phyloP scores from a whole-genome alignment of 2,888 invertebrate genomes.

The Amphipoea lucens region DNA sequence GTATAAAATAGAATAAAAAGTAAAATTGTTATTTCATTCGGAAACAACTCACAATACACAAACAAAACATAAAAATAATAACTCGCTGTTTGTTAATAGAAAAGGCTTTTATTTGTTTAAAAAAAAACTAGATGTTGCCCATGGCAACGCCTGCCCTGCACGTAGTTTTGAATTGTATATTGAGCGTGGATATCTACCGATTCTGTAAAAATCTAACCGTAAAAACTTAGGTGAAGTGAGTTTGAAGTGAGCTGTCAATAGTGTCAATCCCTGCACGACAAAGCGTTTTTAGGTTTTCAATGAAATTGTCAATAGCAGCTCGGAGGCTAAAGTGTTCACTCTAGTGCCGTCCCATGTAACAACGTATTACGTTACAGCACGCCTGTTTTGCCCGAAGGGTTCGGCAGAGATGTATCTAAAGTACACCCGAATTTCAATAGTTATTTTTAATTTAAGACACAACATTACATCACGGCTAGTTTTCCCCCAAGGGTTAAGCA shows the following conservation, averaged over 20 bases:
- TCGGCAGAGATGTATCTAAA: background rate
- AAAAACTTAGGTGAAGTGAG: background rate
- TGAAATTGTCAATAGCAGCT: background rate
- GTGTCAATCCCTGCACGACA: background rate
- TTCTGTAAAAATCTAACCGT: background rate
- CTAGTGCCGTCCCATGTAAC: background rate
- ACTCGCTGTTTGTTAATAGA: background rate
- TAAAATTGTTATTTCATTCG: conserved; percentile 13
- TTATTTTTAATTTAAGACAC: no score
- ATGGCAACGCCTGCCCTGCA: background rate
- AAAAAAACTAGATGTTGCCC: background rate
- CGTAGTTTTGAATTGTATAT: background rate
- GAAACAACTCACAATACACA: conserved; percentile 14
- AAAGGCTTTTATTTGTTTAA: conserved; percentile 4
- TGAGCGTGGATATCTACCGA: background rate
- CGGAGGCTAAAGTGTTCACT: background rate
- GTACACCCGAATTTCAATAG: no score
- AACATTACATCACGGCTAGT: background rate
- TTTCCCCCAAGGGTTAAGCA: background rate
- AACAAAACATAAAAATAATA: conserved; percentile 29
- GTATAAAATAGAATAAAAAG: background rate
- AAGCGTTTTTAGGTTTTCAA: background rate
- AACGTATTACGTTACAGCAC: background rate
- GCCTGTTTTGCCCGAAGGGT: background rate
- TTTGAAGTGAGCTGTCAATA: background rate